Evolutionary conservation across 2,113 vertebrate species (phyloP).

Genomic region (Lasiurus borealis): DNA sequence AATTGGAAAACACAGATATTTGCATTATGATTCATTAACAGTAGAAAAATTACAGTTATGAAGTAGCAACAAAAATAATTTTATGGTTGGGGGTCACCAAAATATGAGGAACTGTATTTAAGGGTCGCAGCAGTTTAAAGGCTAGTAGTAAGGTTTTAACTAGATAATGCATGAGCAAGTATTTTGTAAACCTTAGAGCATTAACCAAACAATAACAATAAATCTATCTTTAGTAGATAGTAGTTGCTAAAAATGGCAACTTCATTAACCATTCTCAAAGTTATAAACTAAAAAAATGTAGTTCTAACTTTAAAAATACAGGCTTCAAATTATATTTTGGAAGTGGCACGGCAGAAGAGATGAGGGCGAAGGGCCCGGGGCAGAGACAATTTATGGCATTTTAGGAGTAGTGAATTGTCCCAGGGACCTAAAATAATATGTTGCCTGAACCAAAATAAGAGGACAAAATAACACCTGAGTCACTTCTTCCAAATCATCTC

Average conservation of each 20-base stretch:
- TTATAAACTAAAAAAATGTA: neutral
- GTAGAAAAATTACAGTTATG: too few species aligned
- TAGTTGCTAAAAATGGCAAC: neutral
- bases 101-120: too few species aligned
- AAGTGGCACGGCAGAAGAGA: neutral
- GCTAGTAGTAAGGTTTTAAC: neutral
- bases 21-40: too few species aligned
- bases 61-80: too few species aligned
- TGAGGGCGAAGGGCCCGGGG: neutral
- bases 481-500: neutral
- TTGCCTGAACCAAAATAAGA: constrained; percentile 27
- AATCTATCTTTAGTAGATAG: neutral
- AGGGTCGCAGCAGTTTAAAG: too few species aligned
- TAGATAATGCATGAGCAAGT: neutral
- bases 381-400: neutral
- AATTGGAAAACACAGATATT: too few species aligned
- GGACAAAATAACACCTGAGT: neutral
- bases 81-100: too few species aligned
- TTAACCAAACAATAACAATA: neutral
- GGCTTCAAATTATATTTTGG: neutral
- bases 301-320: neutral
- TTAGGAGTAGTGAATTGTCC: neutral
- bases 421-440: neutral
- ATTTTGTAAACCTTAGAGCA: neutral
- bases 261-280: neutral